These are phyloP conservation scores for Leptocoma aspasia DNA, from an alignment of 2,113 vertebrate species.

Conservation along the genomic window DNA sequence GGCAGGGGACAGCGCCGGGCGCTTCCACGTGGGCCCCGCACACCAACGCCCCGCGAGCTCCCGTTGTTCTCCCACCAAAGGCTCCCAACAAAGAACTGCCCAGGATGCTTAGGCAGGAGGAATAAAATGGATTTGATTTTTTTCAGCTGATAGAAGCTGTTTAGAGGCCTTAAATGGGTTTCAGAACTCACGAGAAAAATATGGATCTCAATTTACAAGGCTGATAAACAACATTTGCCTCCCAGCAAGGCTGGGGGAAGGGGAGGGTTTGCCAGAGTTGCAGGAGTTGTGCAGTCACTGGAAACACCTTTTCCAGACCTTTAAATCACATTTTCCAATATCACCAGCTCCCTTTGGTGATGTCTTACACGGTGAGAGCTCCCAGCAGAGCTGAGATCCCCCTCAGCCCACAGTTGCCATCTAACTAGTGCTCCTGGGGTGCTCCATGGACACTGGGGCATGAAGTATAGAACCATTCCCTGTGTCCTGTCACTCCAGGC, in stretches of 20 bases:
- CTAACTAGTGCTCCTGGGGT: fast-evolving
- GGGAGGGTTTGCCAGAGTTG: background rate
- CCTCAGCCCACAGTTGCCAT: background rate
- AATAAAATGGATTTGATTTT: background rate
- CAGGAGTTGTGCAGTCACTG: background rate
- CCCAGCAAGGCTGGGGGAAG: background rate
- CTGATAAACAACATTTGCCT: conserved; percentile 26
- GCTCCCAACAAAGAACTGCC: background rate
- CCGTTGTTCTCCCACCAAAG: background rate
- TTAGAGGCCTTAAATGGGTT: conserved; percentile 7
- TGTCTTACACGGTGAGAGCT: fast-evolving
- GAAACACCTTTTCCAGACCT: background rate
- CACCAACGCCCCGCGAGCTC: background rate
- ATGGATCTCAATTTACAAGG: background rate
- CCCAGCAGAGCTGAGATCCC: background rate
- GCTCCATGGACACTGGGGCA: fast-evolving
- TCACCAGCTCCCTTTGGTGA: background rate
- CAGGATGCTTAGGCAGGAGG: background rate
- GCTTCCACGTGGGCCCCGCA: background rate
- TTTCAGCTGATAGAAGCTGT: background rate
- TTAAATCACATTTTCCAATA: background rate
- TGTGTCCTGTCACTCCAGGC: background rate
- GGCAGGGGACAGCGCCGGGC: background rate
- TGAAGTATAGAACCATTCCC: background rate
- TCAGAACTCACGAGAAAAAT: background rate